Percentiles rank a stretch among this genome's conserved stretches.
Conservation (phyloP, 2,888 invertebrate genomes). For the Tipula confusa region DNA sequence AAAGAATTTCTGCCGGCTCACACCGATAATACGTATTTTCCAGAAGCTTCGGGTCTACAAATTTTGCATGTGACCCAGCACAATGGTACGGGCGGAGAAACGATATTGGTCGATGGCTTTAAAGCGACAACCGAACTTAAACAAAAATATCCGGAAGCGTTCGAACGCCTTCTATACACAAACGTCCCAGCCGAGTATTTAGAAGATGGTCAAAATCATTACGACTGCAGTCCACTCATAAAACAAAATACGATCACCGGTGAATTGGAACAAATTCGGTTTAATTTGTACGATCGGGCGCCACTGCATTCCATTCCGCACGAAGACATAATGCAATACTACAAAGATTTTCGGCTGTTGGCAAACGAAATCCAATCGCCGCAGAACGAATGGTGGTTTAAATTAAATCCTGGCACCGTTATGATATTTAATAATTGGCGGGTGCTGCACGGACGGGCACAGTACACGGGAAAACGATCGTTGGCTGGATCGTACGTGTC, state of each 20-base stretch:
- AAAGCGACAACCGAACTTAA: conserved; percentile 58
- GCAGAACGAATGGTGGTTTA: conserved; percentile 56
- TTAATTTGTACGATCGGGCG: conserved; percentile 47
- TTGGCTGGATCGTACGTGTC: conserved; percentile 70
- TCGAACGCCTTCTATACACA: conserved; percentile 55
- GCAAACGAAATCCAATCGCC: conserved; percentile 53
- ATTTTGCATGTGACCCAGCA: conserved; percentile 58
- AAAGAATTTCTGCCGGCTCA: conserved; percentile 64
- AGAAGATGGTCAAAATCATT: conserved; percentile 59
- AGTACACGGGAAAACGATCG: conserved; percentile 62
- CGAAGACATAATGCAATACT: conserved; percentile 56
- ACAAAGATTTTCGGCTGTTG: conserved; percentile 56
- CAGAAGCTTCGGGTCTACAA: conserved; percentile 65
- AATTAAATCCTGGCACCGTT: conserved; percentile 64
- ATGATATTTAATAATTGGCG: conserved; percentile 76
- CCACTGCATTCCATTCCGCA: conserved; percentile 55
- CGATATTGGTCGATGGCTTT: conserved; percentile 70
- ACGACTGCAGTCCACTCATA: conserved; percentile 57
- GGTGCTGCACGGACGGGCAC: conserved; percentile 67
- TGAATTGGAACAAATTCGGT: conserved; percentile 60
- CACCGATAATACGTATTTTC: conserved; percentile 74
- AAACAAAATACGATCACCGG: conserved; percentile 53
- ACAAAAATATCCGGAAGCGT: conserved; percentile 54
- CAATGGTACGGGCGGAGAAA: conserved; percentile 62
- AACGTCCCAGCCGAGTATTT: conserved; percentile 61